Percentiles rank a stretch among this genome's conserved stretches.
Evolutionary conservation across 2,113 vertebrate genomes (phyloP).

Genomic region (Eclectus roratus): DNA sequence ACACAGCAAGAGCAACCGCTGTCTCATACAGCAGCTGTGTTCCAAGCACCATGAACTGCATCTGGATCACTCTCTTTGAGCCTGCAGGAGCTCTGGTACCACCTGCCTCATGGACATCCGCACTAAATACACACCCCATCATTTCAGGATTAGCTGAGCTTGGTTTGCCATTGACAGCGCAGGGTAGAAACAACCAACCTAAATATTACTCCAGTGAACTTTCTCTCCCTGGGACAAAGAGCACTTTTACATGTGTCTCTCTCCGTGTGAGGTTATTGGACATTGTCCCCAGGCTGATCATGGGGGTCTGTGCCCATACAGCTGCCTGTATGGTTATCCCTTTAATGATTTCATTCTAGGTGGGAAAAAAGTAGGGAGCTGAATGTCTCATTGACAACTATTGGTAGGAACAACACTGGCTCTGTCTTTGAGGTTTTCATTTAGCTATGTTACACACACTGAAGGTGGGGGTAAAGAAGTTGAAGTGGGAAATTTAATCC

Average conservation of each 20-base stretch:
- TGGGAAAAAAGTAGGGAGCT: neutral
- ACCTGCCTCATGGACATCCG: neutral
- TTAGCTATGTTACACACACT: neutral
- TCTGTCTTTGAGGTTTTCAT: neutral
- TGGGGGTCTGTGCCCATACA: neutral
- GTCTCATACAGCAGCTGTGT: neutral
- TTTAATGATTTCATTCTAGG: neutral
- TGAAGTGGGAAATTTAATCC: neutral
- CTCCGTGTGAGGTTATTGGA: neutral
- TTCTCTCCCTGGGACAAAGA: neutral
- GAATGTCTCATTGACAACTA: neutral
- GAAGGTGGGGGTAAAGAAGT: neutral
- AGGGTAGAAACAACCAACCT: neutral
- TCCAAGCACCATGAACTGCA: neutral
- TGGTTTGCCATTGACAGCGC: neutral
- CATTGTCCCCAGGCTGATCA: neutral
- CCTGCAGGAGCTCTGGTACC: neutral
- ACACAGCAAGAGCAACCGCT: neutral
- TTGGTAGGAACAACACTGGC: neutral
- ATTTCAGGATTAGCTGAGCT: neutral
- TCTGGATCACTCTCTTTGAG: neutral
- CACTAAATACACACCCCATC: fast-evolving
- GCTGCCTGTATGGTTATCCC: neutral
- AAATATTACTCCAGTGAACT: neutral
- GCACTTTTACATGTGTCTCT: neutral